Percentiles rank a stretch among this genome's conserved stretches.
Evolutionary conservation across 53 echinoderm and acorn worm species (phyloP).

Genomic region (Temnopleurus reevesii): DNA sequence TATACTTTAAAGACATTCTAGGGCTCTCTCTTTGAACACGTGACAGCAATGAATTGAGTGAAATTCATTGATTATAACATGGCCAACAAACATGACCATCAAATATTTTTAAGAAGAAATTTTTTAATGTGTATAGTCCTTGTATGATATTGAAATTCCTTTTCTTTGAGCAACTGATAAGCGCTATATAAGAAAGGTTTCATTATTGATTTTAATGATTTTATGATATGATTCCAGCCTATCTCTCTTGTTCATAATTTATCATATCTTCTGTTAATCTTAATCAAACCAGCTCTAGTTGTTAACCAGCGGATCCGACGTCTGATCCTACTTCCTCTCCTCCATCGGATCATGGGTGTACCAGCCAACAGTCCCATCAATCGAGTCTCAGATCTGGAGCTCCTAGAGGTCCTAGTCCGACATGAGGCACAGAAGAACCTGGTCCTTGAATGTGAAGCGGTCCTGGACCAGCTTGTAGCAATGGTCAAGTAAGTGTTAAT

Average conservation of each 20-base stretch:
- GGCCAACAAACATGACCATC: no score
- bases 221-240: no score
- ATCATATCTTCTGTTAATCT: background rate
- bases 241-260: background rate
- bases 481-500: constrained; percentile 62
- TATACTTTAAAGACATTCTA: no score
- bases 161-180: no score
- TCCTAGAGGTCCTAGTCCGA: constrained; percentile 61
- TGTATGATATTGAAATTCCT: no score
- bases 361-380: constrained; percentile 67
- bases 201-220: no score
- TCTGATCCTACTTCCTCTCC: constrained; percentile 58
- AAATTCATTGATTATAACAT: no score
- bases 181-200: no score
- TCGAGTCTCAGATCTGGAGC: constrained; percentile 61
- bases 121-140: no score
- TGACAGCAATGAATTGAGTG: no score
- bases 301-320: constrained; percentile 57
- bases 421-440: constrained; percentile 45
- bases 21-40: no score
- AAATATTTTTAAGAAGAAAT: no score
- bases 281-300: constrained; percentile 24
- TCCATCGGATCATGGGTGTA: constrained; percentile 50
- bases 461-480: constrained; percentile 55
- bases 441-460: constrained; percentile 27